phyloP scores from a whole-genome alignment of 2,888 invertebrate species.

The Lumbricus terrestris region DNA sequence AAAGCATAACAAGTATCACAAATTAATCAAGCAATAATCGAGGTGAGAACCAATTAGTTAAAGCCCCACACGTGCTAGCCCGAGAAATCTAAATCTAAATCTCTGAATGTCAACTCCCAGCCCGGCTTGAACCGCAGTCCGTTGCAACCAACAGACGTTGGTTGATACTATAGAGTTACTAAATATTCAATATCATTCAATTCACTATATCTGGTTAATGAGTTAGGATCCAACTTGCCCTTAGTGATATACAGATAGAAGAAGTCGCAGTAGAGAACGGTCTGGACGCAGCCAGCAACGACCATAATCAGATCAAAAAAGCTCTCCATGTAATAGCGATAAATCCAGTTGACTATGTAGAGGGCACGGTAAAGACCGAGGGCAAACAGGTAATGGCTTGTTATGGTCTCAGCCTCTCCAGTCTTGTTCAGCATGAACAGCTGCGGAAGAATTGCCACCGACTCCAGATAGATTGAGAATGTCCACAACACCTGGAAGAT shows the following conservation, averaged over 20 bases:
- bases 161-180: background rate
- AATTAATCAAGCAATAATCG: too few relatives aligned
- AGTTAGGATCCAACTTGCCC: slow-evolving; percentile 66
- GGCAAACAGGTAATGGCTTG: slow-evolving; percentile 62
- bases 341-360: slow-evolving; percentile 90
- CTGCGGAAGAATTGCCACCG: slow-evolving; percentile 97
- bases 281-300: slow-evolving; percentile 94
- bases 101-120: too few relatives aligned
- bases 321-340: slow-evolving; percentile 84
- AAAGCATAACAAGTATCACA: too few relatives aligned
- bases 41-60: too few relatives aligned
- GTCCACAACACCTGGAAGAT: slow-evolving; percentile 86
- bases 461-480: slow-evolving; percentile 97
- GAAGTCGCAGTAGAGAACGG: slow-evolving; percentile 97
- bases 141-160: too few relatives aligned
- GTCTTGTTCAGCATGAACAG: slow-evolving; percentile 93
- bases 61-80: too few relatives aligned
- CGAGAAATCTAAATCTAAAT: too few relatives aligned
- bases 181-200: background rate
- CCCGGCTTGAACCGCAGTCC: too few relatives aligned
- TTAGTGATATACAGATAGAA: slow-evolving; percentile 99
- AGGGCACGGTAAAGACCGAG: slow-evolving; percentile 68
- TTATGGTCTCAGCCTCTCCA: slow-evolving; percentile 96
- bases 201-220: background rate
- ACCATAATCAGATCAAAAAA: slow-evolving; percentile 96